Evolutionary conservation across 2,113 vertebrate species (phyloP).

Genomic region (Planiliza haematocheilus): DNA sequence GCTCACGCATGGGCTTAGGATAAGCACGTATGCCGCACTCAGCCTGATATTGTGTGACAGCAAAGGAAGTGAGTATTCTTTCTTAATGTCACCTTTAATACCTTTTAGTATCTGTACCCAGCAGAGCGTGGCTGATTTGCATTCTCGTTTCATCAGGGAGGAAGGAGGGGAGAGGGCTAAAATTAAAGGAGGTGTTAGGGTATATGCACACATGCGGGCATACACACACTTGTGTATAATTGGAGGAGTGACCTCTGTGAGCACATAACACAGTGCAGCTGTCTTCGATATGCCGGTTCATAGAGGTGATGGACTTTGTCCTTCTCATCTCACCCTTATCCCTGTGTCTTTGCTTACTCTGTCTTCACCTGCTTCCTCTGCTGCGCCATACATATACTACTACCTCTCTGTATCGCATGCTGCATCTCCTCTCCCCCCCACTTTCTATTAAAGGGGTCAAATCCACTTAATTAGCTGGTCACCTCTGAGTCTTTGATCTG

Average conservation of each 20-base stretch:
- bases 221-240: slow-evolving; percentile 47
- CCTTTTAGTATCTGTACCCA: slow-evolving; percentile 28
- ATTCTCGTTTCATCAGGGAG: slow-evolving; percentile 39
- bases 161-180: not conserved
- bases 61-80: slow-evolving; percentile 3
- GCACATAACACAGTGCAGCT: slow-evolving; percentile 29
- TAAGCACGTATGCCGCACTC: not conserved
- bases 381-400: not conserved
- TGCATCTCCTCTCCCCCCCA: slow-evolving; percentile 13
- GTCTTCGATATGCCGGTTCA: slow-evolving; percentile 45
- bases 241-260: slow-evolving; percentile 62
- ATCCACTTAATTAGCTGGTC: slow-evolving; percentile 39
- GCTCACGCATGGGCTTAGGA: not conserved
- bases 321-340: slow-evolving; percentile 15
- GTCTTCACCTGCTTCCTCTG: slow-evolving; percentile 9
- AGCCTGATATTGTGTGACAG: slow-evolving; percentile 24
- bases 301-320: slow-evolving; percentile 30
- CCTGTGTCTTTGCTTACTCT: slow-evolving; percentile 13
- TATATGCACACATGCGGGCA: slow-evolving; percentile 11
- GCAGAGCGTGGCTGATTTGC: slow-evolving; percentile 53
- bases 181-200: slow-evolving; percentile 14
- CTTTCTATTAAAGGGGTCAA: slow-evolving; percentile 31
- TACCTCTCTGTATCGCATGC: not conserved
- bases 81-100: slow-evolving; percentile 65
- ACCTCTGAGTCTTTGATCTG: slow-evolving; percentile 21